Base-by-base conservation (phyloP, 2,888 invertebrate species). In the Trichopoda pennipes region DNA sequence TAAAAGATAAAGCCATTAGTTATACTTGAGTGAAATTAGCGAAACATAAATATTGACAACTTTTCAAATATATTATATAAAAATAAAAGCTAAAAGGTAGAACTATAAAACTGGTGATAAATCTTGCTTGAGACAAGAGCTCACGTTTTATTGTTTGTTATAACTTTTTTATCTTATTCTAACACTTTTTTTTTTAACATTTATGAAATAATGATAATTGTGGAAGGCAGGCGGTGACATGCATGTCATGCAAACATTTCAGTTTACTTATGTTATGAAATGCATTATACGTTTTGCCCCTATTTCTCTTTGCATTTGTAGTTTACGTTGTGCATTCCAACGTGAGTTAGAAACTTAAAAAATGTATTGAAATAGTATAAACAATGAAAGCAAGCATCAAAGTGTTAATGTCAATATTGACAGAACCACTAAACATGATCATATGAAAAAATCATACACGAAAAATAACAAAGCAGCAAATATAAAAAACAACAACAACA, bases 331-430 rank as follows among this genome's bases (percentile, higher is more conserved):
- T 56, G 55, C 38, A 80, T 73, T 68, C 79, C 68, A 80, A 73
- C 61, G 56, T 80, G 56, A 80, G 61, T 68, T n/a, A 14, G 42
- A 68, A 28, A 35, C 21, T 21, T 8, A 68, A 3, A 69, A 73
- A 60, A 79, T 66, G 73, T 77, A 55, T 73, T 68, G 63, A 73
- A 77, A 56, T 60, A 66, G n/a, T 76, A 51, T 68, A 68, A 68
- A 79, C 82, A 82, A 82, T 82, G 70, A 75, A 79, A 72, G 68
- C 75, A 79, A 72, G 68, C 75, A 76, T 82, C 75, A 80, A 83
- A 83, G 82, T 80, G 82, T 84, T 84, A 81, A 77, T 64, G 73
- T 80, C 81, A 85, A 85, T 85, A 85, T 85, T 85, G 81, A 83
- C 84, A 58, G 66, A 73, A 76, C 69, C 66, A 80, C 77, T 83